Conservation (phyloP, 2,113 vertebrate species). For the Martes martes region DNA sequence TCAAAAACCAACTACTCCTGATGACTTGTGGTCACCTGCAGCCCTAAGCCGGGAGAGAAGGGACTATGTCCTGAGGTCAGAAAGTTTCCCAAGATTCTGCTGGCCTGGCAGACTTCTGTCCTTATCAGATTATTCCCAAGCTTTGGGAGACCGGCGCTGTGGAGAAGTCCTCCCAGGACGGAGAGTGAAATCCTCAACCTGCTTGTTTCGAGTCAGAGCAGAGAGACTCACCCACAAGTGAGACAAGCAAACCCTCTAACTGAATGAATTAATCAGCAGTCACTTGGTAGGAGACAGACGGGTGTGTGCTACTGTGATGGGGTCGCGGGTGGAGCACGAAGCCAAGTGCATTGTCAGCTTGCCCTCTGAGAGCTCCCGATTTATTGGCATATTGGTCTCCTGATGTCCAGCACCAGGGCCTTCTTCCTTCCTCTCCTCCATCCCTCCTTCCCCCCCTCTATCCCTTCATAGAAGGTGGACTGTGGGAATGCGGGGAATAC, state of each 20-base stretch:
- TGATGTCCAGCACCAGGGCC: neutral
- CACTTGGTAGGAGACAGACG: neutral
- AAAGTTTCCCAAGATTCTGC: neutral
- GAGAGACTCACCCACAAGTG: neutral
- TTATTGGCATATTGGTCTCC: neutral
- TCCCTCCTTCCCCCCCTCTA: neutral
- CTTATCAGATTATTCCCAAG: neutral
- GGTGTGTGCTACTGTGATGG: neutral
- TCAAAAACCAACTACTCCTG: neutral
- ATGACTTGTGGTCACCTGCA: neutral
- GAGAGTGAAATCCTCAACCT: neutral
- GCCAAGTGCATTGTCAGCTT: neutral
- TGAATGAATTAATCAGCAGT: neutral
- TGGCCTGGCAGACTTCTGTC: neutral
- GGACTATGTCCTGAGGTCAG: neutral
- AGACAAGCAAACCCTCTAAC: neutral
- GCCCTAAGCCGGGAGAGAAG: neutral
- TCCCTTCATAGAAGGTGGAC: neutral
- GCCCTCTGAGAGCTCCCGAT: neutral
- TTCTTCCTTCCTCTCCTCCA: neutral
- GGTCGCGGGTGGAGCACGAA: neutral
- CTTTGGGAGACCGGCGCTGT: neutral
- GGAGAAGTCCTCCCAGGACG: neutral
- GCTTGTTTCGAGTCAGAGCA: neutral
- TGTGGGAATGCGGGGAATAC: neutral